Evolutionary conservation across 92 coral and sea anemone genomes (phyloP).

Genomic region (Palythoa heliodiscus): DNA sequence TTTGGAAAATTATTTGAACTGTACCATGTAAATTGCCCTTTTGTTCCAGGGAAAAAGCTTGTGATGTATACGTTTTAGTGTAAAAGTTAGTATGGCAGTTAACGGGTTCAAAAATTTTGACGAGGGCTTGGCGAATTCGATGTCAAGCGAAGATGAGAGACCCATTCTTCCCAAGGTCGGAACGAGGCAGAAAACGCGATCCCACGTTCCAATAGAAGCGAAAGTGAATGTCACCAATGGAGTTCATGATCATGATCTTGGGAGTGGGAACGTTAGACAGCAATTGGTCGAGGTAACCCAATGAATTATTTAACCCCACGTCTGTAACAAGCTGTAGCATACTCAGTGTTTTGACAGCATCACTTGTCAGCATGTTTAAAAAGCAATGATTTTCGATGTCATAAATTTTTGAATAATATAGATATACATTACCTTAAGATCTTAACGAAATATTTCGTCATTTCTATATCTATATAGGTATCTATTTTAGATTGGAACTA

Average conservation of each 20-base stretch:
- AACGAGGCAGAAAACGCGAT: neutral
- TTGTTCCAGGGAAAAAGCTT: neutral
- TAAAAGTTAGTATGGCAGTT: neutral
- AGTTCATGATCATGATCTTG: constrained; percentile 60
- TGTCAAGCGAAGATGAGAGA: constrained; percentile 14
- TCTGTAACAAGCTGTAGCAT: too few species aligned
- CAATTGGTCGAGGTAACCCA: constrained; percentile 38
- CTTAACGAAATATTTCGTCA: too few species aligned
- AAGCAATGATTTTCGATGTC: too few species aligned
- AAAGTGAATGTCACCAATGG: constrained; percentile 34
- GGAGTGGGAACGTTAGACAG: constrained; percentile 53
- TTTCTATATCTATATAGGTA: too few species aligned
- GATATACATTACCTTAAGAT: too few species aligned
- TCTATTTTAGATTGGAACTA: too few species aligned
- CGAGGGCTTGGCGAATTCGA: constrained; percentile 7
- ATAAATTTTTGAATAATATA: too few species aligned
- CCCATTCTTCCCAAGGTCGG: constrained; percentile 34
- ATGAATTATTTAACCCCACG: constrained; percentile 17
- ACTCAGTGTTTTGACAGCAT: too few species aligned
- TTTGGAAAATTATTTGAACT: neutral
- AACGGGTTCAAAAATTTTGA: constrained; percentile 25
- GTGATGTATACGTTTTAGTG: neutral
- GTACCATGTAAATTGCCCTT: neutral
- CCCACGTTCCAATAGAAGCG: constrained; percentile 44
- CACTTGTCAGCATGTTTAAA: too few species aligned